Conservation (phyloP, 2,888 invertebrate genomes). For the Lasioglossum figueresi region DNA sequence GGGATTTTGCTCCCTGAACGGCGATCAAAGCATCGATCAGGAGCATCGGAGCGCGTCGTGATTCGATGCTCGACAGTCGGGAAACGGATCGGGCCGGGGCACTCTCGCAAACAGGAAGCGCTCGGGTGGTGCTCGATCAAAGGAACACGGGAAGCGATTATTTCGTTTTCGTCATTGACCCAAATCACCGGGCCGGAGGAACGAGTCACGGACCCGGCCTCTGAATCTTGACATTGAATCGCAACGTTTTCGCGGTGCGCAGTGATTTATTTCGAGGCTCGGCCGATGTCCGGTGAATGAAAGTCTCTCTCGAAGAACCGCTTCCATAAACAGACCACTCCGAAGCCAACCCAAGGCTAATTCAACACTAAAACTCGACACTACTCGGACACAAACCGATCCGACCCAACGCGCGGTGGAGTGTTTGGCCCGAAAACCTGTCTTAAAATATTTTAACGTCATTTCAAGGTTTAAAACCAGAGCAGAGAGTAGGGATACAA, state of each 20-base stretch:
- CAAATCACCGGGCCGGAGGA: conserved; percentile 34
- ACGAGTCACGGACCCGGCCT: conserved; percentile 42
- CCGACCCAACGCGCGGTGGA: background rate
- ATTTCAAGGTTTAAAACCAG: background rate
- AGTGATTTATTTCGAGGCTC: conserved; percentile 29
- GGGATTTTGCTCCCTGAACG: background rate
- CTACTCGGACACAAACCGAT: background rate
- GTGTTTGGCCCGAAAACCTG: background rate
- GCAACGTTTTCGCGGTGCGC: conserved; percentile 7
- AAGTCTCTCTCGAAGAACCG: background rate
- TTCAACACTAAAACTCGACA: background rate
- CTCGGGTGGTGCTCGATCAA: conserved; percentile 26
- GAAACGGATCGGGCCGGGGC: background rate
- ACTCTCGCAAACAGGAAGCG: conserved; percentile 51
- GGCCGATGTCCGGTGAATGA: conserved; percentile 16
- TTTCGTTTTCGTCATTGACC: conserved; percentile 63
- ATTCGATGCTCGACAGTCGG: background rate
- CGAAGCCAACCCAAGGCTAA: background rate
- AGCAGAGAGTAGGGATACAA: too few species aligned
- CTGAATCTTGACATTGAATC: conserved; percentile 65
- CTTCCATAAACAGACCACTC: background rate
- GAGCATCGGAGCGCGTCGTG: background rate
- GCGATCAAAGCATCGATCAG: conserved; percentile 4
- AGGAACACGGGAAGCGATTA: conserved; percentile 57
- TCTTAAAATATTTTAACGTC: background rate